Percentiles rank a stretch among this genome's conserved stretches.
These are phyloP conservation scores for Cyphomyrus plagiostoma DNA, from an alignment of 2,113 vertebrate species.

Conservation along the genomic window DNA sequence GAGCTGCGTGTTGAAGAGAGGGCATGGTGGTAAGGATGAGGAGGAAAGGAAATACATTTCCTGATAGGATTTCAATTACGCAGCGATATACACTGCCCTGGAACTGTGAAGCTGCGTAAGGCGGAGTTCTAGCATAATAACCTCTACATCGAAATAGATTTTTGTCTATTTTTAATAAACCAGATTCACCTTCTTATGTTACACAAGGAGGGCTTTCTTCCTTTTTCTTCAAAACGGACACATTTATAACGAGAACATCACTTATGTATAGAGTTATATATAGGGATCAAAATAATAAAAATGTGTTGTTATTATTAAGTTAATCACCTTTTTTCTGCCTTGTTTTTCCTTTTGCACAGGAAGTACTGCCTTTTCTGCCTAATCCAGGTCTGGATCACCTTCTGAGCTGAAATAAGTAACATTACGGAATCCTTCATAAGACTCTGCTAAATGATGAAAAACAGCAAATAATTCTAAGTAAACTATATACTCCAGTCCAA, in stretches of 20 bases:
- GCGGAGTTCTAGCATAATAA: conserved; percentile 37
- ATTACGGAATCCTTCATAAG: neutral
- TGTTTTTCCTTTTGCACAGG: neutral
- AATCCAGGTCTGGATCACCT: neutral
- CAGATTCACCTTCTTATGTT: conserved; percentile 47
- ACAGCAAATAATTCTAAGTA: neutral
- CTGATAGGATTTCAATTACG: conserved; percentile 44
- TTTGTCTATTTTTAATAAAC: conserved; percentile 51
- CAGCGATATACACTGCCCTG: conserved; percentile 32
- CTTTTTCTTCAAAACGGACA: conserved; percentile 28
- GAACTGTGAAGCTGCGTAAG: conserved; percentile 6
- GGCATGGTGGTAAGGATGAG: neutral
- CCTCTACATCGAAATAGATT: conserved; percentile 50
- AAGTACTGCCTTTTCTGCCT: neutral
- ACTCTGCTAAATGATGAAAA: neutral
- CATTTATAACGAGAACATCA: neutral
- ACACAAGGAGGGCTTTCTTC: conserved; percentile 30
- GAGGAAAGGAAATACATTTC: conserved; percentile 7
- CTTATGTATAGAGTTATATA: conserved; percentile 26
- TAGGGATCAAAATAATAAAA: neutral
- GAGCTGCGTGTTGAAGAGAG: conserved; percentile 17
- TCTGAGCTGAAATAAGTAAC: neutral
- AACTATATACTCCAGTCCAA: neutral
- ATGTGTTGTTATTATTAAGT: neutral
- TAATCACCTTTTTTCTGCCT: neutral